Conservation (phyloP, 1,140 invertebrate genomes). For the Pogonomyrmex californicus region DNA sequence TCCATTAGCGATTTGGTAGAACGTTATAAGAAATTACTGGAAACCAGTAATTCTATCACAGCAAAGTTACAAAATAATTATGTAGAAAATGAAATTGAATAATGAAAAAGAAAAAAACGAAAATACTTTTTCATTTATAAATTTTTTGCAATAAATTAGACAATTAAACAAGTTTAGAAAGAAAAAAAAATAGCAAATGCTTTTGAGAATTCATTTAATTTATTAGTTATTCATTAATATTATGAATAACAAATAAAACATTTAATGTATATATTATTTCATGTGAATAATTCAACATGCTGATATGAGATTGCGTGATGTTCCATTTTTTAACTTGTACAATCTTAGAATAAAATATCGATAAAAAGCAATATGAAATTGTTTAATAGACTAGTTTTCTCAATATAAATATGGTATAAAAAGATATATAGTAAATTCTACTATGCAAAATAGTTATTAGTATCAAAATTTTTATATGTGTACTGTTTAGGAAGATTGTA, state of each 20-base stretch:
- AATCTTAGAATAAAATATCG: neutral
- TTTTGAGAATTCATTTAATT: neutral
- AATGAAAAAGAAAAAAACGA: neutral
- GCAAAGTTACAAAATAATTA: constrained; percentile 23
- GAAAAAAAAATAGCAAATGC: constrained; percentile 1
- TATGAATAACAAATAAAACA: constrained; percentile 25
- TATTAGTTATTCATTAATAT: constrained; percentile 42
- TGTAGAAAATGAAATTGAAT: constrained; percentile 24
- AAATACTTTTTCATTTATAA: neutral
- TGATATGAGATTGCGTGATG: neutral
- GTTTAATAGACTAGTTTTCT: no score
- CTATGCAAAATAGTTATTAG: no score
- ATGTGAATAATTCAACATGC: constrained; percentile 18
- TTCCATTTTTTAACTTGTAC: neutral
- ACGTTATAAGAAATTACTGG: constrained; percentile 79
- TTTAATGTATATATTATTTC: constrained; percentile 31
- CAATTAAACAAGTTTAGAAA: neutral
- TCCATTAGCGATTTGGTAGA: constrained; percentile 82
- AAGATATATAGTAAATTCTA: no score
- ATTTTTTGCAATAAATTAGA: neutral
- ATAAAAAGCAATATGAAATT: neutral
- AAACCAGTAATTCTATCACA: constrained; percentile 36
- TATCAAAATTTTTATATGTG: no score
- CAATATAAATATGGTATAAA: no score
- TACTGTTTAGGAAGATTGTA: no score